These are phyloP conservation scores for Karalla daura DNA, from an alignment of 2,797 vertebrate species.

Conservation along the genomic window DNA sequence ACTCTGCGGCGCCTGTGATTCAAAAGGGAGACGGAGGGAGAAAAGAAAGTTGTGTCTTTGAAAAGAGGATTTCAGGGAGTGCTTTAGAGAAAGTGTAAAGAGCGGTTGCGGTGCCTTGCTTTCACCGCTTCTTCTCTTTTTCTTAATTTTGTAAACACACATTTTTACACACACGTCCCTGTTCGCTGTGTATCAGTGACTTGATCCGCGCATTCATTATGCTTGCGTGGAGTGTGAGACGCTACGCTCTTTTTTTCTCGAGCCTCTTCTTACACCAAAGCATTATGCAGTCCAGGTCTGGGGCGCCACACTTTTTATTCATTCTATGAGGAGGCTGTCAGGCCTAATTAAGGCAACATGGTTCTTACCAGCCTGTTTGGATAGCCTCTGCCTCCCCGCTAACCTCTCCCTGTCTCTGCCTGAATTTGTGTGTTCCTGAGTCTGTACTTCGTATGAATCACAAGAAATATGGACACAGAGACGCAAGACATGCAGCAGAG, in stretches of 20 bases:
- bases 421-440: conserved; percentile 21
- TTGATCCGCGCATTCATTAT: conserved; percentile 76
- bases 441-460: neutral
- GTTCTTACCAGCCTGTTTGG: conserved; percentile 55
- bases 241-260: conserved; percentile 1
- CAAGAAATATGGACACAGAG: neutral
- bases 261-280: conserved; percentile 32
- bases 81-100: no score
- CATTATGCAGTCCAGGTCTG: conserved; percentile 72
- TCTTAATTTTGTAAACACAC: neutral
- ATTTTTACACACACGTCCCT: neutral
- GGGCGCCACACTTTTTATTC: conserved; percentile 67
- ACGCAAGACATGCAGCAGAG: neutral
- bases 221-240: conserved; percentile 45
- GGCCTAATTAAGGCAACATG: conserved; percentile 72
- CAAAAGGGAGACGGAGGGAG: conserved; percentile 15
- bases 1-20: conserved; percentile 25
- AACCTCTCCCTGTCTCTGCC: conserved; percentile 22
- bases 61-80: no score
- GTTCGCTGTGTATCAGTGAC: conserved; percentile 29
- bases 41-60: conserved; percentile 34
- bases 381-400: conserved; percentile 37
- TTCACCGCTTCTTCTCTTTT: neutral
- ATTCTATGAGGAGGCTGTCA: conserved; percentile 73
- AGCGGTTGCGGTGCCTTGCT: conserved; percentile 1